Evolutionary conservation across 2,888 invertebrate species (phyloP), one percentile per base, ranked within the genome.

Genomic region (Omphaloscelis lunosa): DNA sequence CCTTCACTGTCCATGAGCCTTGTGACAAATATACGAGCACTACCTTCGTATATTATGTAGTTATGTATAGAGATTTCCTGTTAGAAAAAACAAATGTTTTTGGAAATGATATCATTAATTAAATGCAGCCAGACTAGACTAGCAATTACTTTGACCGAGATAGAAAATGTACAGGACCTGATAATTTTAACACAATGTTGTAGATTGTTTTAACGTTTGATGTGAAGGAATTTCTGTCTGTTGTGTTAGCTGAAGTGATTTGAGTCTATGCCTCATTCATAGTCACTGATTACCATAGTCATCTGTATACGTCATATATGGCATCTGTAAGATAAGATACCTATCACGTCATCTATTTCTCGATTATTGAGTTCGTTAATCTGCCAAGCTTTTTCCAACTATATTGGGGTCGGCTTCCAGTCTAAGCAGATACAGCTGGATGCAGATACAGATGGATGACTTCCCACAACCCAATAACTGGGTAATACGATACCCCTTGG

Each of bases 91-190:
- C 23, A 29, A 74, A 65, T 81, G 29, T 51, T 34, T 27, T 56
- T 78, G 27, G 62, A 63, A 77, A 68, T 79, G 83, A 79, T 62
- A 78, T 68, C 62, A 83, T 51, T 58, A 78, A 78, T 83, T 68
- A 45, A 63, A 83, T 59, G 51, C 51, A 58, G 63, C 15, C 34
- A 23, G 62, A 68, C 62, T n/a, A 51, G 62, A 67, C 51, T 29
- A n/a, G 12, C 27, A 63, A 68, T 80, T 78, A 51, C n/a, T 68
- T 45, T 58, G 67, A 29, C 41, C 15, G 48, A 34, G 29, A 62
- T 39, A 48, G 29, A 56, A 27, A 67, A 67, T 77, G 15, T 12
- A 5, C 5, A 56, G 56, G 53, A 53, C 23, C 51, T 20, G 20
- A 51, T 51, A 53, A 53, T 53, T 53, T 23, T 23, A 23, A 53